These are phyloP conservation scores for Eurytoma adleriae DNA, from an alignment of 2,888 invertebrate species.

Conservation along the genomic window DNA sequence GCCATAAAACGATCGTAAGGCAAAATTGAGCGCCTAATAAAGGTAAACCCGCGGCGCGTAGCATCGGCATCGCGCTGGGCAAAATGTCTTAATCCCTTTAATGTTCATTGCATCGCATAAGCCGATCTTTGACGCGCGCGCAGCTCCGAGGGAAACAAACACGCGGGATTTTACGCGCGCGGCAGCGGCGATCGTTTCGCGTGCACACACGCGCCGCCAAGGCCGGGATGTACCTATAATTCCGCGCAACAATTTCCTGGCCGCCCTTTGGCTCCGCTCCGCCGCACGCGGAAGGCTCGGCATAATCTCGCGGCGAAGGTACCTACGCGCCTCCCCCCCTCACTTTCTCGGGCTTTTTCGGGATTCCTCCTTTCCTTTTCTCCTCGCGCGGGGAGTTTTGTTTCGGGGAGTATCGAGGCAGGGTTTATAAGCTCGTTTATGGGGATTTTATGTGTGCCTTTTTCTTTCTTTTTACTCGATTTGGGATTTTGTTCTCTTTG, in stretches of 20 bases:
- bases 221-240: slow-evolving; percentile 42
- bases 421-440: slow-evolving; percentile 3
- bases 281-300: slow-evolving; percentile 1
- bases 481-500: neutral
- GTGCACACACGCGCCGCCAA: neutral
- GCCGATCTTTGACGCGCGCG: slow-evolving; percentile 1
- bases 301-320: neutral
- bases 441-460: neutral
- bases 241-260: slow-evolving; percentile 25
- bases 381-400: slow-evolving; percentile 9
- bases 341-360: neutral
- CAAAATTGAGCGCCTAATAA: too few species aligned
- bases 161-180: slow-evolving; percentile 2
- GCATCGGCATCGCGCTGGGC: too few species aligned
- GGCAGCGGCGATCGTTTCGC: slow-evolving; percentile 6
- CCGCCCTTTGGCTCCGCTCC: neutral
- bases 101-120: slow-evolving; percentile 15
- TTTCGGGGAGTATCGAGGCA: neutral
- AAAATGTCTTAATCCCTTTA: slow-evolving; percentile 35
- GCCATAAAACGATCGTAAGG: too few species aligned
- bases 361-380: slow-evolving; percentile 34
- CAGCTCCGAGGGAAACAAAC: neutral
- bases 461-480: neutral
- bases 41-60: neutral
- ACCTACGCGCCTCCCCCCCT: too few species aligned